These are phyloP conservation scores for Coccyzus lansbergi DNA, from an alignment of 2,797 vertebrate species.

Conservation along the genomic window DNA sequence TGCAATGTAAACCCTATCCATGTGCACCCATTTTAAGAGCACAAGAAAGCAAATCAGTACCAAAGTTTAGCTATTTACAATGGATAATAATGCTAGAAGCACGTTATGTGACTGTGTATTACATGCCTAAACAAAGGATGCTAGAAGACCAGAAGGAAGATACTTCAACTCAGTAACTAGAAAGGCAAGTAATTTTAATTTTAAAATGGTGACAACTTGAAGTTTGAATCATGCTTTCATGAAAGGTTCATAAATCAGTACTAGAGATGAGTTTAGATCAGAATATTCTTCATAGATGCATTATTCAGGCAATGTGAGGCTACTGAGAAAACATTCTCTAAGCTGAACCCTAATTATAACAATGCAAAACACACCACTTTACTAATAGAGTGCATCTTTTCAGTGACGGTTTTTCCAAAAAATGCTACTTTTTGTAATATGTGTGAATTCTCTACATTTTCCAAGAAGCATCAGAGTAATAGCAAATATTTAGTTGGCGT, in stretches of 20 bases:
- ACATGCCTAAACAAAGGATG: background rate
- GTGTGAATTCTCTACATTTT: background rate
- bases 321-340: background rate
- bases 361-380: background rate
- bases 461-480: background rate
- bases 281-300: constrained; percentile 47
- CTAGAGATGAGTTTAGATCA: constrained; percentile 17
- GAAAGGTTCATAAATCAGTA: constrained; percentile 34
- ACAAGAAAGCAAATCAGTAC: constrained; percentile 5
- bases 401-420: background rate
- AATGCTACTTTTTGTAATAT: background rate
- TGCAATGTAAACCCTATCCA: background rate
- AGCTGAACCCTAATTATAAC: constrained; percentile 26
- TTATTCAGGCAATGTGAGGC: constrained; percentile 5
- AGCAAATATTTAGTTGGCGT: constrained; percentile 30
- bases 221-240: constrained; percentile 1
- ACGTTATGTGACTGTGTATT: background rate
- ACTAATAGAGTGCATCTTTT: background rate
- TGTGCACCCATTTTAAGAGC: background rate
- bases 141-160: constrained; percentile 19
- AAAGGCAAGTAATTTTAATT: constrained; percentile 44
- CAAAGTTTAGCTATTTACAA: constrained; percentile 30
- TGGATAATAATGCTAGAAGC: background rate
- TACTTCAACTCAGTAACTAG: constrained; percentile 33
- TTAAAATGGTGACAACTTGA: constrained; percentile 12